Base-by-base conservation (phyloP, 64 coral and sea anemone genomes). In the Astreopora myriophthalma region DNA sequence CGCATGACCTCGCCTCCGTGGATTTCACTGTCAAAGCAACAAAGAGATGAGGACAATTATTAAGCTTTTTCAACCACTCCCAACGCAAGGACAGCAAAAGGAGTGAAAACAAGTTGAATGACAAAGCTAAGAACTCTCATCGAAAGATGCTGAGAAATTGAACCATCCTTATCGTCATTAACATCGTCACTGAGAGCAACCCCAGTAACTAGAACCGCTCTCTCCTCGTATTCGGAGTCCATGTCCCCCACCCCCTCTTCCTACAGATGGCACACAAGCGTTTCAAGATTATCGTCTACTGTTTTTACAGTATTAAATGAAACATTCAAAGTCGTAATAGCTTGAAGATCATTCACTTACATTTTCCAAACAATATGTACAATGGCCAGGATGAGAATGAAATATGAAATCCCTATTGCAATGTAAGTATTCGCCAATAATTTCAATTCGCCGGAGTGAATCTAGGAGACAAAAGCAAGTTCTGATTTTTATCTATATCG, bases 1-100 rank as follows among this genome's bases (percentile, higher is more conserved):
- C 95, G 87, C 95, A 96, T 96, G 12, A 93, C 46, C 22, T 96
- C 95, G 17, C 95, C 87, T 25, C 95, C 91, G 22, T 96, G 95
- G 26, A 86, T 71, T 52, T 85, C 67, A 17, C 95, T 96, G 38
- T 16, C 27, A 86, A 3, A 28, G 34, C 3, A 48, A 72, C n/a
- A 79, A 12, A 55, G 42, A 20, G 34, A 19, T 1, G 13, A 17
- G 26, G 8, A 11, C 8, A 12, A n/a, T 26, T 36, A n/a, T n/a
- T n/a, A n/a, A n/a, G n/a, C n/a, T n/a, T n/a, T n/a, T n/a, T n/a
- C n/a, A n/a, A n/a, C n/a, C n/a, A n/a, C n/a, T n/a, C n/a, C n/a
- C n/a, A n/a, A n/a, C n/a, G n/a, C n/a, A n/a, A n/a, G n/a, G n/a
- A n/a, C n/a, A n/a, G n/a, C n/a, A n/a, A n/a, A n/a, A n/a, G n/a